Percentiles rank a stretch among this genome's conserved stretches.
These are phyloP conservation scores for Phrixothrix hirtus DNA, from an alignment of 2,888 invertebrate species.

Conservation along the genomic window DNA sequence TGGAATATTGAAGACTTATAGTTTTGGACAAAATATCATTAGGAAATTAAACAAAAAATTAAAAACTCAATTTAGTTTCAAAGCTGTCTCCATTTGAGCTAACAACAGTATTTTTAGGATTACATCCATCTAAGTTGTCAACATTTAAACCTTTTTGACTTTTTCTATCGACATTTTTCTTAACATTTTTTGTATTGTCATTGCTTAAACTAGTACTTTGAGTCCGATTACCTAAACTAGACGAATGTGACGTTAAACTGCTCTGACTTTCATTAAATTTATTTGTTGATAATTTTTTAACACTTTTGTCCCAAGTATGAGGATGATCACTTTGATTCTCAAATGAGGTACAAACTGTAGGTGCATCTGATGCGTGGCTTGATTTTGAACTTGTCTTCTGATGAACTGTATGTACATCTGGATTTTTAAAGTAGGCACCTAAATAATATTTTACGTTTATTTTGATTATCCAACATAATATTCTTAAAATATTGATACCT, in stretches of 20 bases:
- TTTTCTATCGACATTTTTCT: constrained; percentile 42
- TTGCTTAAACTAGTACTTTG: constrained; percentile 55
- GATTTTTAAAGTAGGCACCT: constrained; percentile 50
- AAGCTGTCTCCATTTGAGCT: constrained; percentile 50
- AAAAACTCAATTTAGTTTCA: constrained; percentile 47
- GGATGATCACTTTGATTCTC: constrained; percentile 36
- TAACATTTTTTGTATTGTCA: constrained; percentile 42
- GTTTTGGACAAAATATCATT: not conserved
- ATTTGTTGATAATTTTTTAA: constrained; percentile 43
- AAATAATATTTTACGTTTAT: no score
- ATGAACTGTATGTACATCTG: constrained; percentile 35
- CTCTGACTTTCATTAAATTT: constrained; percentile 53
- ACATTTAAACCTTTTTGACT: constrained; percentile 30
- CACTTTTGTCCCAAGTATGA: constrained; percentile 40
- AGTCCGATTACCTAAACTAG: constrained; percentile 53
- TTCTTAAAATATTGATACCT: no score
- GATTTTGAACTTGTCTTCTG: constrained; percentile 48
- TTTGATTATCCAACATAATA: no score
- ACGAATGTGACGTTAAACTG: constrained; percentile 51
- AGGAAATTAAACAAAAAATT: constrained; percentile 4
- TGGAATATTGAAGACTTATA: no score
- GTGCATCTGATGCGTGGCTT: constrained; percentile 46
- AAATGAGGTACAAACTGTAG: constrained; percentile 41
- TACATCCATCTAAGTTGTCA: constrained; percentile 33
- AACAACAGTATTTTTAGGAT: constrained; percentile 49